Conservation (phyloP, 2,797 vertebrate species). For the Caiman crocodilus region DNA sequence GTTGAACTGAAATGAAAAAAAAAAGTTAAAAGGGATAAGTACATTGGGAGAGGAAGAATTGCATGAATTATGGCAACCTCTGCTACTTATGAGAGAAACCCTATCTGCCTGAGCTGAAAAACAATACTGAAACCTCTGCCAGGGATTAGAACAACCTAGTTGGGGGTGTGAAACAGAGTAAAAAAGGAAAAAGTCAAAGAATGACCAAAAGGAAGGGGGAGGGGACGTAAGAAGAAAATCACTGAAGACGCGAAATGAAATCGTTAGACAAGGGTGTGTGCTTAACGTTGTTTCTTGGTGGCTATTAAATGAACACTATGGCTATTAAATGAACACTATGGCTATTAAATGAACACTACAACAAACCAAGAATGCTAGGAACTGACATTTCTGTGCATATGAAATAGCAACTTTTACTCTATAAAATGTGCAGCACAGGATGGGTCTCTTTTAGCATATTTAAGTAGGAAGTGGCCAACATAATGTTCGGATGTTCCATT, state of each 20-base stretch:
- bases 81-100: background rate
- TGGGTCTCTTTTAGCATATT: background rate
- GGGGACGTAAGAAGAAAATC: background rate
- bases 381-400: background rate
- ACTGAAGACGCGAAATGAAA: conserved; percentile 21
- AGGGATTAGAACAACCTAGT: background rate
- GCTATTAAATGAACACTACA: conserved; percentile 8
- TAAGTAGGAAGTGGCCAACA: background rate
- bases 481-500: background rate
- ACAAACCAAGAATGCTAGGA: background rate
- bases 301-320: conserved; percentile 35
- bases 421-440: background rate
- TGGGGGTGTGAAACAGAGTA: conserved; percentile 5
- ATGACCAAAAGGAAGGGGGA: conserved; percentile 55
- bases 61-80: background rate
- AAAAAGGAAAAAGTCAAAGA: conserved; percentile 22
- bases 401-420: background rate
- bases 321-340: background rate
- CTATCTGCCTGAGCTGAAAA: conserved; percentile 20
- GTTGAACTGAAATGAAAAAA: background rate
- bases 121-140: conserved; percentile 15
- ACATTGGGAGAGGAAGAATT: background rate
- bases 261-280: background rate
- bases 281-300: conserved; percentile 11
- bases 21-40: background rate